Conservation (phyloP, 2,113 vertebrate genomes). For the Guaruba guarouba region DNA sequence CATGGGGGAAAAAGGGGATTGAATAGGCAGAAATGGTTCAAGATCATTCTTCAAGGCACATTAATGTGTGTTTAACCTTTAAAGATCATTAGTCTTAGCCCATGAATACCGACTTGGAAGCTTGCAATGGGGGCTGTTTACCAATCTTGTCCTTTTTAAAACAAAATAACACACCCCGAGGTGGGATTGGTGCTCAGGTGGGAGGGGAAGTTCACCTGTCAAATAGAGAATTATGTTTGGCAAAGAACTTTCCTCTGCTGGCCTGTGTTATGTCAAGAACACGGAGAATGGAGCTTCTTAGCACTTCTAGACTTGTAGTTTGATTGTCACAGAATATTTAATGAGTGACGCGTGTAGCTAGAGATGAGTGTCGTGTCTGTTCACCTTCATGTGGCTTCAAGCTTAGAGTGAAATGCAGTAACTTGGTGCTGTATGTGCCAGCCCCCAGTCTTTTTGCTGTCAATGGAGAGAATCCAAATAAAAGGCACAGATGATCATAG, state of each 20-base stretch:
- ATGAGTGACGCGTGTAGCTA: background rate
- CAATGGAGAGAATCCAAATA: background rate
- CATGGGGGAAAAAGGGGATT: background rate
- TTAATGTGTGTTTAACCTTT: background rate
- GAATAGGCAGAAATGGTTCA: background rate
- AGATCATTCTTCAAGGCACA: background rate
- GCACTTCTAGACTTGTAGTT: background rate
- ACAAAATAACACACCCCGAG: background rate
- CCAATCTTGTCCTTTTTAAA: background rate
- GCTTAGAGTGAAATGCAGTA: background rate
- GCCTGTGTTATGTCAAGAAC: background rate
- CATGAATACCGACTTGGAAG: background rate
- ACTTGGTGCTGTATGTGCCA: background rate
- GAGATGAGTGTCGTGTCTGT: background rate
- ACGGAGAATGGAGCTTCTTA: background rate
- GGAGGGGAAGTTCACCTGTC: background rate
- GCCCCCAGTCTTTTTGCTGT: background rate
- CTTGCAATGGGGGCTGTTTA: background rate
- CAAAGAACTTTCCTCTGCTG: background rate
- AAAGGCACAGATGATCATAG: background rate
- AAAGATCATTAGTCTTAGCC: background rate
- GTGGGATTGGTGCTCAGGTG: background rate
- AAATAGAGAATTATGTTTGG: background rate
- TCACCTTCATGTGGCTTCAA: background rate
- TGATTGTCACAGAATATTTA: background rate